Evolutionary conservation across 2,888 invertebrate species (phyloP), one percentile per base, ranked within the genome.

Genomic region (Lepidonotus clava): DNA sequence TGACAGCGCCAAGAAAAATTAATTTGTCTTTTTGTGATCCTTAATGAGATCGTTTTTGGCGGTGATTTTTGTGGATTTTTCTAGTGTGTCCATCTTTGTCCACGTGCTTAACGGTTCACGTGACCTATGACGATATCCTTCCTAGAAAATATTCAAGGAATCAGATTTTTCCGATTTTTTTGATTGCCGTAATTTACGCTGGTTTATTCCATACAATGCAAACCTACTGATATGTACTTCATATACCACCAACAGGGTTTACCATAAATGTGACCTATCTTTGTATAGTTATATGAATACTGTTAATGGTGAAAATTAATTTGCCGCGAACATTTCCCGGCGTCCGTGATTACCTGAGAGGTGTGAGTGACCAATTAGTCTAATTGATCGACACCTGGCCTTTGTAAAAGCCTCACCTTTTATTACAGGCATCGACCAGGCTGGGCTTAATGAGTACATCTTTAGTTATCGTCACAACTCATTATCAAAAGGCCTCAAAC

Each of bases 71-170:
- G 24, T 61, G 28, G 61, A 61, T 61, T 61, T 61, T 61, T 61
- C 61, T 61, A 61, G 61, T 61, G 61, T 61, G 61, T 61, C 61
- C 61, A 61, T 61, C 61, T 61, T 61, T 61, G 61, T 61, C 61
- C 61, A 61, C 61, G 61, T 61, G 61, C 28, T 61, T 61, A 61
- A 61, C 61, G 61, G 61, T 61, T 61, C 61, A 61, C 61, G 61
- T 61, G 61, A 61, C 61, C 61, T 61, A 61, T 61, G 5, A 6
- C 61, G 61, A n/a, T 61, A 61, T 61, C 5, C 61, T 11, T 11
- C n/a, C 61, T 28, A 28, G 24, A 61, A 61, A n/a, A 28, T 61
- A 28, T n/a, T n/a, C n/a, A n/a, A n/a, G n/a, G n/a, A n/a, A n/a
- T n/a, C n/a, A n/a, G n/a, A n/a, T n/a, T n/a, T n/a, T n/a, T n/a